Evolutionary conservation across 1,140 invertebrate genomes (phyloP).

Genomic region (Sinella curviseta): DNA sequence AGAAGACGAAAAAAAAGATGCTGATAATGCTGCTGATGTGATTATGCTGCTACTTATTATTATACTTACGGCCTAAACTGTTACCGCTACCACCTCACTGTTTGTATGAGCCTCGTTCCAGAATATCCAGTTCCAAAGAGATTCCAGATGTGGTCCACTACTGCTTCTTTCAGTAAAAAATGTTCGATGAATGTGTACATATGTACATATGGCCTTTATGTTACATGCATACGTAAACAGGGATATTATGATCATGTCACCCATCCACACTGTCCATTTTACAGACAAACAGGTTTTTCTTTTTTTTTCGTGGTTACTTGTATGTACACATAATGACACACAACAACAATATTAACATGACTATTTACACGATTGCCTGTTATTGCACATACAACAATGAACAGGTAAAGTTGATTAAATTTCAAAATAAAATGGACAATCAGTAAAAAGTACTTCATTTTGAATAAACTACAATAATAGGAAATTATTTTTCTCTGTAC

Average conservation of each 20-base stretch:
- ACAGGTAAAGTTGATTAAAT: neutral
- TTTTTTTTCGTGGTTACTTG: neutral
- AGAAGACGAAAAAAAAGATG: constrained; percentile 11
- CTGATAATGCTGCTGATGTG: constrained; percentile 20
- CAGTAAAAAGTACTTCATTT: no score
- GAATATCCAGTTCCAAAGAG: constrained; percentile 1
- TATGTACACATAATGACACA: neutral
- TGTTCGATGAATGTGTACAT: no score
- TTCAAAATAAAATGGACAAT: neutral
- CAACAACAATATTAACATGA: neutral
- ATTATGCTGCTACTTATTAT: neutral
- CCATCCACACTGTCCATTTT: no score
- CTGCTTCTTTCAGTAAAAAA: neutral
- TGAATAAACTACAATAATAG: no score
- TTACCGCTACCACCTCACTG: neutral
- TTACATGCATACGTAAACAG: no score
- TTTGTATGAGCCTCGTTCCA: neutral
- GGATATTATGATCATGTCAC: no score
- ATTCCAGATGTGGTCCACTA: constrained; percentile 21
- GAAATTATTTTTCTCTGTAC: no score
- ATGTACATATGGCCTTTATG: no score
- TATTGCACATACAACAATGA: no score
- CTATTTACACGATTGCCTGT: neutral
- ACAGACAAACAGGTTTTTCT: constrained; percentile 15
- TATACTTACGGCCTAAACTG: neutral